Percentiles rank a stretch among this genome's conserved stretches.
Conservation (phyloP, 2,113 vertebrate genomes). For the Eretmochelys imbricata region DNA sequence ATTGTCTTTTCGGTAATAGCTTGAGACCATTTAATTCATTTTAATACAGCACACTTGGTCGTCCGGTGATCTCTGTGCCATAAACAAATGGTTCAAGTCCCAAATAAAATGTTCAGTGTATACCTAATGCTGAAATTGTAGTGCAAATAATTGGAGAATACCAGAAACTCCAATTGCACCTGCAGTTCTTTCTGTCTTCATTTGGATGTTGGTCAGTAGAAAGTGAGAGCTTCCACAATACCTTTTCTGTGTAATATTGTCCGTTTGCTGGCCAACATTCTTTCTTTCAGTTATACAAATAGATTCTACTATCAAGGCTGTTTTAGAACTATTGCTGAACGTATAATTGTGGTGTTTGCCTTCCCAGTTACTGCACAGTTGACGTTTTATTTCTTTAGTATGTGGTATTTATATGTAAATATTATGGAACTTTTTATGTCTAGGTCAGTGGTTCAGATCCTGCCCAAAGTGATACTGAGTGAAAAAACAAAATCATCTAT, state of each 20-base stretch:
- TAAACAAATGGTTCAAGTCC: constrained; percentile 1
- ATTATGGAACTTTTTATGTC: not conserved
- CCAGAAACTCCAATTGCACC: constrained; percentile 23
- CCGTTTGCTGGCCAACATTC: constrained; percentile 50
- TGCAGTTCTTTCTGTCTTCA: not conserved
- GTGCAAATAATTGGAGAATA: constrained; percentile 40
- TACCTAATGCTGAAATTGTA: not conserved
- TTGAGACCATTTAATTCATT: not conserved
- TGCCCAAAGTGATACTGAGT: not conserved
- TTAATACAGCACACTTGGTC: not conserved
- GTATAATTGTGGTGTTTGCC: constrained; percentile 25
- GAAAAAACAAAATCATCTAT: not conserved
- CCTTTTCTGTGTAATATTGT: constrained; percentile 60
- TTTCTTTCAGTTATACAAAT: constrained; percentile 55
- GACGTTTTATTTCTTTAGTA: constrained; percentile 16
- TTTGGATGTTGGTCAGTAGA: constrained; percentile 58
- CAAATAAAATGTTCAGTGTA: not conserved
- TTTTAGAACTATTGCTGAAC: constrained; percentile 15
- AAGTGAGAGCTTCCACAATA: constrained; percentile 70
- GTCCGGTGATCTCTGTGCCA: not conserved
- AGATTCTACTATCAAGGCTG: constrained; percentile 19
- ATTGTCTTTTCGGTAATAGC: constrained; percentile 22
- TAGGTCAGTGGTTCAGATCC: constrained; percentile 17
- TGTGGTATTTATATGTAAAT: constrained; percentile 44
- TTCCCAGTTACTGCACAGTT: constrained; percentile 8